phyloP scores from a whole-genome alignment of 2,888 invertebrate species.

The Dascillus cervinus region DNA sequence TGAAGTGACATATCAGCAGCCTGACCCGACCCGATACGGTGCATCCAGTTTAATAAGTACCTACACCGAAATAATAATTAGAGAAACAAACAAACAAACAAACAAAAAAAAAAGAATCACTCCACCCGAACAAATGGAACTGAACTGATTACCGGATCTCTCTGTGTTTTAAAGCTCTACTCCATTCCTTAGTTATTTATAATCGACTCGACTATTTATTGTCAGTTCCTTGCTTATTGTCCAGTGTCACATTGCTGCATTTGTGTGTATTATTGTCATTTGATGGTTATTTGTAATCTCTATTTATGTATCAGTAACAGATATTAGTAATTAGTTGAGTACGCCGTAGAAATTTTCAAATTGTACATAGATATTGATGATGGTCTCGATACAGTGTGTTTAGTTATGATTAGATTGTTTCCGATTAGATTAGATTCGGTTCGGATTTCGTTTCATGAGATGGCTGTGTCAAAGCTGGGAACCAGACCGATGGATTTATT shows the following conservation, averaged over 20 bases:
- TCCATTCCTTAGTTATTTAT: slow-evolving; percentile 26
- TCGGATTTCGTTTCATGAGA: slow-evolving; percentile 35
- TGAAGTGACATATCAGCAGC: slow-evolving; percentile 39
- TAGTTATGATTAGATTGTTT: slow-evolving; percentile 25
- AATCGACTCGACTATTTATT: slow-evolving; percentile 29
- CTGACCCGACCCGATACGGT: slow-evolving; percentile 25
- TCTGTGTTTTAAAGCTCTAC: slow-evolving; percentile 30
- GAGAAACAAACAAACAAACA: too few relatives aligned
- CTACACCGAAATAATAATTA: too few relatives aligned
- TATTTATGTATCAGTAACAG: slow-evolving; percentile 39
- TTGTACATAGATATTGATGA: slow-evolving; percentile 23
- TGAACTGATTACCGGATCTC: slow-evolving; percentile 38
- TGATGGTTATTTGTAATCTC: slow-evolving; percentile 42
- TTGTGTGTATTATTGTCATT: slow-evolving; percentile 43
- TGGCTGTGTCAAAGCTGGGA: slow-evolving; percentile 36
- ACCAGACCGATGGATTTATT: slow-evolving; percentile 35
- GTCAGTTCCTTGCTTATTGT: slow-evolving; percentile 42
- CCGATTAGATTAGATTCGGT: slow-evolving; percentile 27
- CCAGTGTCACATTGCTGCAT: slow-evolving; percentile 44
- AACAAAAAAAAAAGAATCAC: too few relatives aligned
- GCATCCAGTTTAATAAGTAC: too few relatives aligned
- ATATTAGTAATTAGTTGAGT: slow-evolving; percentile 38
- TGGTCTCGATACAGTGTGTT: slow-evolving; percentile 27
- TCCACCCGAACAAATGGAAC: slow-evolving; percentile 29
- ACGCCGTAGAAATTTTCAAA: slow-evolving; percentile 34